Base-by-base conservation (phyloP, 2,797 vertebrate species). In the Aulostomus chinensis region DNA sequence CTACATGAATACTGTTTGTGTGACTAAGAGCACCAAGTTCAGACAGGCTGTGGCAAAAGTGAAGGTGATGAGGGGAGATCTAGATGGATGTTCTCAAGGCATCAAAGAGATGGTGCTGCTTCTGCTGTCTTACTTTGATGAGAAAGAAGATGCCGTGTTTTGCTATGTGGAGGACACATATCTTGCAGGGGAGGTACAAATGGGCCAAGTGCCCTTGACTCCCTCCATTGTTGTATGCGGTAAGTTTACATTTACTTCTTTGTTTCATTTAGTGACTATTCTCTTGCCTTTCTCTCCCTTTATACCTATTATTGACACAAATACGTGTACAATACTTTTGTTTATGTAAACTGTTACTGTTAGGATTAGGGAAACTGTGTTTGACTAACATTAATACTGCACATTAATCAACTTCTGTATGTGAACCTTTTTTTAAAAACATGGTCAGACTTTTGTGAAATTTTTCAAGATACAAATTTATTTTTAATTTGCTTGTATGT, bases 51-150 rank as follows among this genome's bases (percentile, higher is more conserved):
- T 20, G 9, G 60, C 35, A 17, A 41, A 21, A 15, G 1, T n/a
- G 3, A 15, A 55, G 47, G 3, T 58, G 17, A 21, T 54, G 28
- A 45, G 58, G 16, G 48, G 50, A 16, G n/a, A 63, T 30, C 30
- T 58, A 35, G 36, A 24, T 25, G 55, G 61, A 7, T 55, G 45
- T 50, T 58, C 51, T 16, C 26, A 62, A 45, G 58, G 71, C 0
- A 0, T 67, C 1, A 51, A 69, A 47, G 48, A 72, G 3, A 68
- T 48, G 56, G 9, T 50, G 38, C 34, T 77, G 32, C 45, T 65
- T 31, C 49, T 68, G 58, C 16, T 64, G 25, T 34, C 42, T 24
- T 72, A 0, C 47, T 60, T 64, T 61, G 22, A 80, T 33, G 47
- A 71, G 13, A 58, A 58, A 14, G 65, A 79, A 53, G 57, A 70